Conservation (phyloP, 2,113 vertebrate species). For the Leiothrix lutea region DNA sequence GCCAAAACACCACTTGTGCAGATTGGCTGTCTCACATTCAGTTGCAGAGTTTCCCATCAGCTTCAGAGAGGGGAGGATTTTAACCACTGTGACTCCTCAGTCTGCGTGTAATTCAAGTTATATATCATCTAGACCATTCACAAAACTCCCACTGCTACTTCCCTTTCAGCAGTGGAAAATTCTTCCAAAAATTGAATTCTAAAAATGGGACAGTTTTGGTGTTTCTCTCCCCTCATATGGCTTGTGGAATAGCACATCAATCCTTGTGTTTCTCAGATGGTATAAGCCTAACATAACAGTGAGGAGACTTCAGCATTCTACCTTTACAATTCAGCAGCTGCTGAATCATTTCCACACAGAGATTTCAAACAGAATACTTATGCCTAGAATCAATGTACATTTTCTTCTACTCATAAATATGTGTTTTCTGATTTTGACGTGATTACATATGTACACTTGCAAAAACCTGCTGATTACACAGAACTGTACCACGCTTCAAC, state of each 20-base stretch:
- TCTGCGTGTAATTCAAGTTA: not conserved
- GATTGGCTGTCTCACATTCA: fast-evolving
- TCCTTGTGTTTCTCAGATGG: not conserved
- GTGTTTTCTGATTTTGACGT: not conserved
- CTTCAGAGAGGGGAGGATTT: not conserved
- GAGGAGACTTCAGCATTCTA: not conserved
- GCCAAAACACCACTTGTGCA: not conserved
- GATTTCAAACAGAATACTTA: not conserved
- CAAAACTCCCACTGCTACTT: not conserved
- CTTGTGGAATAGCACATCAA: not conserved
- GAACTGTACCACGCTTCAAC: not conserved
- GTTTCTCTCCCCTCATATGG: not conserved
- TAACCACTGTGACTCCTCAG: not conserved
- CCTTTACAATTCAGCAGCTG: not conserved
- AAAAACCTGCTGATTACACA: not conserved
- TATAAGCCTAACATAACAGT: not conserved
- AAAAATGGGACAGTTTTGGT: not conserved
- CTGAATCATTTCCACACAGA: not conserved
- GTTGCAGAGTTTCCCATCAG: fast-evolving
- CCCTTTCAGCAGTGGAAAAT: not conserved
- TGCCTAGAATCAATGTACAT: not conserved
- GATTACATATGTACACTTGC: not conserved
- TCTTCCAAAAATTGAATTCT: not conserved
- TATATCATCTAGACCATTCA: slow-evolving; percentile 1
- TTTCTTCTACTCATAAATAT: not conserved